Evolutionary conservation across 2,888 invertebrate species (phyloP), one percentile per base, ranked within the genome.

Genomic region (Frankliniella fusca): DNA sequence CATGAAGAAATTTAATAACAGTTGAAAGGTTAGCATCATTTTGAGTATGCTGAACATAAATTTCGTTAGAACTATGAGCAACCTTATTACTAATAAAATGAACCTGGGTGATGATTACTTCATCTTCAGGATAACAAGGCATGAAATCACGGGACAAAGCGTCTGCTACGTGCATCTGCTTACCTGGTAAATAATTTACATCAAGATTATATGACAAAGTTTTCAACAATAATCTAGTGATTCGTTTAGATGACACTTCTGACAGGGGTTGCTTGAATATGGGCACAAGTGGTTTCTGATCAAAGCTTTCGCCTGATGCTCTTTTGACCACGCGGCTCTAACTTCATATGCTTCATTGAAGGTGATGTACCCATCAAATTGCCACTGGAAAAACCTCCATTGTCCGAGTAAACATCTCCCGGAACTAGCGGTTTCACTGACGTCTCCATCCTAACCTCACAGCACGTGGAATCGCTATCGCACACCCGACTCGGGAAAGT

Each of bases 211-310:
- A 28, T 20, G 80, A 12, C 80, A 48, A 20, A 1, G 48, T 38
- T 28, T 79, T 28, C 20, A 28, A 79, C 8, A 38, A 2, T 8
- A 28, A 28, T 8, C 80, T 38, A 1, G 28, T 79, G 8, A 28
- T 28, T 79, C 80, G 3, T 79, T 79, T 79, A 18, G 80, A 79
- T 18, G 28, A 18, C 20, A 28, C 20, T 79, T 20, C 20, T 18
- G 80, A 23, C 5, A 82, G 23, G 3, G 80, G 79, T 27, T 70
- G 48, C 48, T 83, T 83, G 48, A 28, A 54, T 27, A 82, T 81
- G 12, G 82, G 48, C 11, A 83, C 82, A 27, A 82, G 65, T 23
- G 83, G 83, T 48, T 61, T 80, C 9, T 82, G 82, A 70, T 83
- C 83, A 27, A n/a, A n/a, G n/a, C n/a, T n/a, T n/a, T n/a, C n/a